Percentiles rank a stretch among this genome's conserved stretches.
Evolutionary conservation across 1,140 invertebrate genomes (phyloP).

Genomic region (Hetaerina americana): DNA sequence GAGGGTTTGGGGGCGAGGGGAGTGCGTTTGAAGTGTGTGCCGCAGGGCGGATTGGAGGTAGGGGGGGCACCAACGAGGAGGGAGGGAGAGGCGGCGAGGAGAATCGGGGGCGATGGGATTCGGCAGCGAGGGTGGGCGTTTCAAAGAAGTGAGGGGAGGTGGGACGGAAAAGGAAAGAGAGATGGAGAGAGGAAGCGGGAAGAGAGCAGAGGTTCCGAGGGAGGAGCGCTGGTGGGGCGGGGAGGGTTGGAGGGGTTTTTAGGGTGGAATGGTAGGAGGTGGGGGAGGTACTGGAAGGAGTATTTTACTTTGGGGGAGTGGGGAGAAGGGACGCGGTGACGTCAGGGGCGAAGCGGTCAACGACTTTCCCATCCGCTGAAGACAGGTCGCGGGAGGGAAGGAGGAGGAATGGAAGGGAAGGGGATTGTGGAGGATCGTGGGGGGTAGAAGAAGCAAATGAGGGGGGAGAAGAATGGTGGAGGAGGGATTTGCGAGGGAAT

Average conservation of each 20-base stretch:
- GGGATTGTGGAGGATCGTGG: no score
- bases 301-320: not conserved
- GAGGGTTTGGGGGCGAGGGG: no score
- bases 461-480: not conserved
- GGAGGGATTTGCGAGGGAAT: no score
- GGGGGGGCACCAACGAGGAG: no score
- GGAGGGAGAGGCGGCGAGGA: no score
- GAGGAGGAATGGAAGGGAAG: not conserved
- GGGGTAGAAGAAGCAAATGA: not conserved
- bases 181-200: not conserved
- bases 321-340: not conserved
- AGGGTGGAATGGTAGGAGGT: not conserved
- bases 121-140: no score
- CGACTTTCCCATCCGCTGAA: not conserved
- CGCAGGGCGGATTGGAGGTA: no score
- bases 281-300: not conserved
- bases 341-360: not conserved
- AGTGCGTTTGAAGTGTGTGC: no score
- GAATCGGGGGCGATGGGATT: no score
- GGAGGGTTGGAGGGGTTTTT: not conserved
- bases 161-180: no score
- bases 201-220: not conserved
- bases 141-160: no score
- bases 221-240: not conserved
- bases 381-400: not conserved